Percentiles rank a stretch among this genome's conserved stretches.
These are phyloP conservation scores for Ennomos quercinarius DNA, from an alignment of 2,888 invertebrate species.

Conservation along the genomic window DNA sequence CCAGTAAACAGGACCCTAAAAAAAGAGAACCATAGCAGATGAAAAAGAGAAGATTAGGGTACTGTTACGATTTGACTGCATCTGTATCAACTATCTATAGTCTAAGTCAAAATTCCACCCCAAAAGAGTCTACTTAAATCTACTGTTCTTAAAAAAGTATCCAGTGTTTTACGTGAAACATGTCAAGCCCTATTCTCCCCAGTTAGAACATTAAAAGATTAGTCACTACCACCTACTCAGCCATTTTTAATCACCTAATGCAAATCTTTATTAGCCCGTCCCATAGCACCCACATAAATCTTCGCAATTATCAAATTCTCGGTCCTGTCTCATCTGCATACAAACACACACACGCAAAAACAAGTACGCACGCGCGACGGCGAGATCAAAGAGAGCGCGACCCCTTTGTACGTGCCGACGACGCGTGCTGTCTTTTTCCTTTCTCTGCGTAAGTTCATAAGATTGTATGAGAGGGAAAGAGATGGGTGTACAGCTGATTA, in stretches of 20 bases:
- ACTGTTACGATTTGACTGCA: no score
- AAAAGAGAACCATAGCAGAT: no score
- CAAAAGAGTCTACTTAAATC: no score
- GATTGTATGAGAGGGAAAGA: conserved; percentile 62
- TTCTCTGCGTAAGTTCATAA: conserved; percentile 61
- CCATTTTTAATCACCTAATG: conserved; percentile 46
- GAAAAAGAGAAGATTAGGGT: no score
- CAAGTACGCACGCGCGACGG: conserved; percentile 80
- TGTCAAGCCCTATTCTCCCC: neutral
- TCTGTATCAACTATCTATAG: no score
- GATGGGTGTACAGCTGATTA: conserved; percentile 72
- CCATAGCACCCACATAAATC: conserved; percentile 72
- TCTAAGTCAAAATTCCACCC: no score
- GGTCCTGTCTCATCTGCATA: conserved; percentile 79
- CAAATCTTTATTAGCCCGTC: conserved; percentile 37
- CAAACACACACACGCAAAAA: conserved; percentile 66
- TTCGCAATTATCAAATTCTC: conserved; percentile 85
- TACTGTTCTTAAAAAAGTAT: no score
- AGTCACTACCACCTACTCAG: conserved; percentile 30
- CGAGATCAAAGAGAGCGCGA: conserved; percentile 81
- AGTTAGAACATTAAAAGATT: conserved; percentile 14
- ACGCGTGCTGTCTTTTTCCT: conserved; percentile 81
- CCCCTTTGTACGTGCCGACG: conserved; percentile 82
- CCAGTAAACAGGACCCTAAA: no score
- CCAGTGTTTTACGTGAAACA: neutral